Percentiles rank a stretch among this genome's conserved stretches.
These are phyloP conservation scores for Vidua chalybeata DNA, from an alignment of 2,113 vertebrate genomes.

Conservation along the genomic window DNA sequence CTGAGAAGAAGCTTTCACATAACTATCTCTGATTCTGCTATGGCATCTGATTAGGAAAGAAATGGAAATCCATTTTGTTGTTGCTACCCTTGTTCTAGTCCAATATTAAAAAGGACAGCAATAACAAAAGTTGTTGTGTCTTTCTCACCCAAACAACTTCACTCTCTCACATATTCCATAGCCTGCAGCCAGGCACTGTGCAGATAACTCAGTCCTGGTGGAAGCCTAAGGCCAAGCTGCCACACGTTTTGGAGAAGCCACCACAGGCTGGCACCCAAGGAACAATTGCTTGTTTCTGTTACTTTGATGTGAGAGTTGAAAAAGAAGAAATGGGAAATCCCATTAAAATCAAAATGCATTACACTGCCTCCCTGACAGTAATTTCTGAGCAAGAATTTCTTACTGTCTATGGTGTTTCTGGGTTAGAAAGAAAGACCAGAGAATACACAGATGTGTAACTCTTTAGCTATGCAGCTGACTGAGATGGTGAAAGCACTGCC, in stretches of 20 bases:
- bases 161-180: neutral
- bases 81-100: neutral
- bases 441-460: neutral
- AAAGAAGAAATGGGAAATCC: neutral
- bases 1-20: neutral
- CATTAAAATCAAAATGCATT: neutral
- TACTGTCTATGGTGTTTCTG: neutral
- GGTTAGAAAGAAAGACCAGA: neutral
- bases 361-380: neutral
- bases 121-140: neutral
- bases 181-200: neutral
- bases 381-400: neutral
- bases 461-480: neutral
- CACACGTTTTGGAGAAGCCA: rapidly evolving
- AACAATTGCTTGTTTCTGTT: neutral
- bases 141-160: neutral
- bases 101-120: neutral
- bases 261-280: neutral
- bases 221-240: neutral
- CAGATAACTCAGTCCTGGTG: neutral
- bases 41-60: neutral
- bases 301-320: neutral
- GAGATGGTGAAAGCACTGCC: neutral
- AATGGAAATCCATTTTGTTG: neutral
- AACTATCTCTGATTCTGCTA: neutral